phyloP scores from a whole-genome alignment of 2,888 invertebrate genomes.

The Miltochrista miniata region DNA sequence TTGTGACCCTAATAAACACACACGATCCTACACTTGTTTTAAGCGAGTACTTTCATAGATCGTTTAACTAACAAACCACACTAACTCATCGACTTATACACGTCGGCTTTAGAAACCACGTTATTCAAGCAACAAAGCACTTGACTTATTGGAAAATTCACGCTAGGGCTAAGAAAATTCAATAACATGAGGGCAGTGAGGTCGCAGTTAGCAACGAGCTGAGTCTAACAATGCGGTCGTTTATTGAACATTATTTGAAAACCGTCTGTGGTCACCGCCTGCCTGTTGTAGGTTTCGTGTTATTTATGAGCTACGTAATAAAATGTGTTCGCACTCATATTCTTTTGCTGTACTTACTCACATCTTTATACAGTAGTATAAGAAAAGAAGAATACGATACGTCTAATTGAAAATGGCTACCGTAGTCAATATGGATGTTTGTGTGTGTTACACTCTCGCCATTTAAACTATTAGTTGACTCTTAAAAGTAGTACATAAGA shows the following conservation, averaged over 20 bases:
- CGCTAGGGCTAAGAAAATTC: conserved; percentile 57
- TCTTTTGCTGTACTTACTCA: not conserved
- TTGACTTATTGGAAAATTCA: conserved; percentile 59
- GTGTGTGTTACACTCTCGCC: no score
- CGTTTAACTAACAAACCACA: conserved; percentile 28
- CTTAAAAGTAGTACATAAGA: no score
- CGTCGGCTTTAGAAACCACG: conserved; percentile 6
- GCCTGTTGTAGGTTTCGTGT: conserved; percentile 44
- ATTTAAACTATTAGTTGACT: no score
- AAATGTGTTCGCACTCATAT: not conserved
- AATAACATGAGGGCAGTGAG: conserved; percentile 50
- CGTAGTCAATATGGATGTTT: no score
- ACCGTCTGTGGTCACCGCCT: conserved; percentile 51
- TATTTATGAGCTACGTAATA: conserved; percentile 41
- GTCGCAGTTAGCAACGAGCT: conserved; percentile 36
- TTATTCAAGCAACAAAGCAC: conserved; percentile 46
- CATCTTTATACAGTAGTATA: no score
- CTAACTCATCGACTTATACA: conserved; percentile 14
- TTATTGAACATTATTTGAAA: conserved; percentile 64
- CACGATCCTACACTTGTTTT: no score
- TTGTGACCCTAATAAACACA: no score
- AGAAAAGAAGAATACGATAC: no score
- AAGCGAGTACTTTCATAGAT: conserved; percentile 15
- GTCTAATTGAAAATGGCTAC: no score
- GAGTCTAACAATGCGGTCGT: conserved; percentile 41